Evolutionary conservation across 2,113 vertebrate species (phyloP).

Genomic region (Lasiurus cinereus): DNA sequence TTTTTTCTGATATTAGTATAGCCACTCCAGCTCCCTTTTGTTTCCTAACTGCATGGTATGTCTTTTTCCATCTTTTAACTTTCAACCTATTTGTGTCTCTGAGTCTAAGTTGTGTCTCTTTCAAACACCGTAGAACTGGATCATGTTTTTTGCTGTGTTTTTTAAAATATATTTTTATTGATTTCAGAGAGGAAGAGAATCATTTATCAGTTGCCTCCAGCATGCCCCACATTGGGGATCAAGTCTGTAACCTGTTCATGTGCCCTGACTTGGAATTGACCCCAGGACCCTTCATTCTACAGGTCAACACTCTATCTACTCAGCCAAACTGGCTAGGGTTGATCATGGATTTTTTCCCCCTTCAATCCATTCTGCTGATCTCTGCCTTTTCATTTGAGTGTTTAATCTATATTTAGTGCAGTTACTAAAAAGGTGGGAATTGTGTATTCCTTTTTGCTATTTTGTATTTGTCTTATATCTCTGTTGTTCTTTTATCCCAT

Average conservation of each 20-base stretch:
- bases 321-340: too few relatives aligned
- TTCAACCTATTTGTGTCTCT: constrained; percentile 11
- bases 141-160: neutral
- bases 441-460: neutral
- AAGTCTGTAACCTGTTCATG: too few relatives aligned
- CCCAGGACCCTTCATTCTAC: too few relatives aligned
- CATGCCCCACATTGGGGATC: too few relatives aligned
- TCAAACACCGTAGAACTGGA: neutral
- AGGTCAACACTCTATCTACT: too few relatives aligned
- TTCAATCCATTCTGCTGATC: neutral
- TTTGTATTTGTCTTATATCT: neutral
- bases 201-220: neutral
- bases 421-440: neutral
- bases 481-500: constrained; percentile 9
- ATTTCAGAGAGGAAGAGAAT: too few relatives aligned
- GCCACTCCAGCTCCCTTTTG: neutral
- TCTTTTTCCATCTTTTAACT: constrained; percentile 17
- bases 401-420: constrained; percentile 25
- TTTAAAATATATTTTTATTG: too few relatives aligned
- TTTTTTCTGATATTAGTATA: constrained; percentile 24
- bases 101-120: constrained; percentile 20
- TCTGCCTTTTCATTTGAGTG: constrained; percentile 26
- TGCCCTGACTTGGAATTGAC: too few relatives aligned
- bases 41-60: neutral
- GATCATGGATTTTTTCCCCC: neutral